phyloP scores from a whole-genome alignment of 2,797 vertebrate genomes.

The Acridotheres tristis region DNA sequence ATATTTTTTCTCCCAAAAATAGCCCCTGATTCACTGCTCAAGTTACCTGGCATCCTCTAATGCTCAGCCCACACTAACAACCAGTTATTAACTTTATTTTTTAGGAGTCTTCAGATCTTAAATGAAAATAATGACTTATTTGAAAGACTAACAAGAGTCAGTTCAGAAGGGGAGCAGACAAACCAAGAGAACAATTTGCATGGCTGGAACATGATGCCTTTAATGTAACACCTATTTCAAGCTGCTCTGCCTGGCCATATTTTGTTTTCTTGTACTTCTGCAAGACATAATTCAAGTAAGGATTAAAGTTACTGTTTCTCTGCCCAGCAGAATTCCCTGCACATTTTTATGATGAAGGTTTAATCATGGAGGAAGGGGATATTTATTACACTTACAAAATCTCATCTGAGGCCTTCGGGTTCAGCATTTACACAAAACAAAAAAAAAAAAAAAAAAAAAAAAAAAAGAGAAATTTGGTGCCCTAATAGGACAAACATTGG shows the following conservation, averaged over 20 bases:
- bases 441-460: too few relatives aligned
- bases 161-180: neutral
- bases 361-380: neutral
- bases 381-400: neutral
- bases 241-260: neutral
- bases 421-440: neutral
- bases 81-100: constrained; percentile 61
- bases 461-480: neutral
- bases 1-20: constrained; percentile 81
- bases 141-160: neutral
- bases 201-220: neutral
- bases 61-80: constrained; percentile 52
- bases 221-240: neutral
- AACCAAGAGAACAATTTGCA: neutral
- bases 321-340: neutral
- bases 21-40: constrained; percentile 79
- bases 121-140: constrained; percentile 26
- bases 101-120: neutral
- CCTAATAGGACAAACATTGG: neutral
- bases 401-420: neutral
- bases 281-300: neutral
- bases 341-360: neutral
- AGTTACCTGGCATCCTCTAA: constrained; percentile 74
- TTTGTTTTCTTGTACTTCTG: neutral
- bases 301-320: neutral